Base-by-base conservation (phyloP, 1,140 invertebrate genomes). In the Lepidurus couesii region DNA sequence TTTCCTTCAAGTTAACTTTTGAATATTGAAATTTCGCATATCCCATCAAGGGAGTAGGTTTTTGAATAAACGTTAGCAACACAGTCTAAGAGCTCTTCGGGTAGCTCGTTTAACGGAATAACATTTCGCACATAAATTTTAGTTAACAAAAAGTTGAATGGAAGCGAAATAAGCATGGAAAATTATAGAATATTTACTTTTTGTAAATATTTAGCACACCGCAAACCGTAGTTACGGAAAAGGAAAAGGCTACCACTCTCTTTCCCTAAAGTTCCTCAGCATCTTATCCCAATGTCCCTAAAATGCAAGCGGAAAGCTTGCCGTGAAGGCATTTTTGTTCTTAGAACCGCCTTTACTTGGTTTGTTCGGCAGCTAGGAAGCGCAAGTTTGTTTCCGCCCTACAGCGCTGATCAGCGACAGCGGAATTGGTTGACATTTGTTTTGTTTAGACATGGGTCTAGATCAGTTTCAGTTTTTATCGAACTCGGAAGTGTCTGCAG, bases 211-310 rank as follows among this genome's bases (percentile, higher is more conserved):
- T 47, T 65, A 65, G 53, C 53, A 65, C 53, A 65, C 53, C 53
- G 53, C 53, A 65, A 65, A 65, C 53, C 53, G 53, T 65, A 65
- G 53, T 65, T 65, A 65, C 53, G 53, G 53, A 65, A 65, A 65
- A 65, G 13, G 53, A 21, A 65, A 65, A 65, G 53, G 53, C 53
- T 65, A 65, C 53, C 53, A 65, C 16, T 65, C 53, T 65, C 53
- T 9, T 65, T 65, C 16, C 2, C 9, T 9, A 16, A 65, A 65
- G 13, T 9, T 16, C n/a, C 53, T 16, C 7, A 65, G 21, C 34
- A 4, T 0, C 7, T 1, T 7, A n/a, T 1, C 53, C 53, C 4
- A 65, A 5, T n/a, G 53, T 65, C 53, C 53, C 34, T 34, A 34
- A 34, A 34, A 34, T 34, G 34, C 34, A 34, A 4, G 4, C 34